Evolutionary conservation across 1,140 invertebrate genomes (phyloP), one percentile per base, ranked within the genome.

Genomic region (Laodelphax striatellus): DNA sequence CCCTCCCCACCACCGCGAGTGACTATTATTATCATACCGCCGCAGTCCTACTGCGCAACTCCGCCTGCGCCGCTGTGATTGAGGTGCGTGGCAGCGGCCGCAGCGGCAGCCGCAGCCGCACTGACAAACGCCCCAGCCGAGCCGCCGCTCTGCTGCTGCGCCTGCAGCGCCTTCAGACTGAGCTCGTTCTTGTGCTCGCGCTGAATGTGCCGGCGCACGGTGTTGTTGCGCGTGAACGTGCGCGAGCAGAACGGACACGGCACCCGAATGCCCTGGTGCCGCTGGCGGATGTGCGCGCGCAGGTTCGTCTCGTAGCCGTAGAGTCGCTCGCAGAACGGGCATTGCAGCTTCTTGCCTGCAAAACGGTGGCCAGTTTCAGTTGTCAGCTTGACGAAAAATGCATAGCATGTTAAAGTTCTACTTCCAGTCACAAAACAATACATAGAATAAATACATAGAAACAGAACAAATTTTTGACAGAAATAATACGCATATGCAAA

Each of bases 261-360:
- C 66, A 92, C 89, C 10, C 89, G 80, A 63, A 92, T 92, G 44
- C 90, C 90, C 75, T 92, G 90, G 74, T 94, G 90, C 67, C 90
- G 82, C 70, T 92, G 90, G 52, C 90, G 76, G 70, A 94, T 92
- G 73, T 94, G 90, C 46, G 90, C 90, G 44, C 90, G 82, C 68
- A 94, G 75, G 71, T 94, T 94, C 70, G 90, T 94, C 78, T 94
- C 90, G 72, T 94, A 93, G 42, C 90, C 89, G 73, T 94, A 94
- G n/a, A 92, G 77, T 67, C 90, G 81, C 73, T 93, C 90, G 77
- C 90, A 94, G 72, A 88, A 92, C 68, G 90, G 87, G 75, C 90
- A 94, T 76, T 92, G 91, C 62, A 94, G 76, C 74, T 92, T 92
- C 75, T 90, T 92, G 65, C 88, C 89, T 91, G 75, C 0, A 75